A percentile compares a stretch with the other conserved stretches of the same genome.
phyloP scores from a whole-genome alignment of 1,140 invertebrate genomes.

The Drosophila sulfurigaster region DNA sequence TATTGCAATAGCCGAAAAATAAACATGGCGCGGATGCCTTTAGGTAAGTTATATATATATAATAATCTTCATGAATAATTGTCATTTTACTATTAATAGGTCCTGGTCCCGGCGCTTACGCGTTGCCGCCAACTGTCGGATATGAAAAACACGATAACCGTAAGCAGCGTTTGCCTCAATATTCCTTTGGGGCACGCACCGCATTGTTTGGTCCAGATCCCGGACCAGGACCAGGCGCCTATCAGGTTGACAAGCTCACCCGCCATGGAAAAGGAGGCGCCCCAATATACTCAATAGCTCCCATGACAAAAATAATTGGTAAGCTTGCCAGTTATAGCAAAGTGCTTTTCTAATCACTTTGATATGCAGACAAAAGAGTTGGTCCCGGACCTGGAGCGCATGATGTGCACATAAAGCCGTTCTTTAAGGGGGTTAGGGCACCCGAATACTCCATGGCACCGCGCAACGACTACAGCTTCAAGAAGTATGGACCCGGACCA shows the following conservation, averaged over 20 bases:
- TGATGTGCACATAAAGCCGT: conserved; percentile 85
- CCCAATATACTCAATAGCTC: conserved; percentile 78
- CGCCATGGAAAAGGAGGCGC: conserved; percentile 63
- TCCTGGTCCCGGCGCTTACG: conserved; percentile 88
- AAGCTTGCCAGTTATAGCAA: neutral
- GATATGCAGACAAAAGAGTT: conserved; percentile 58
- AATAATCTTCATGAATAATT: no score
- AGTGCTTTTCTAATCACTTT: neutral
- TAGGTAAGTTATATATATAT: conserved; percentile 49
- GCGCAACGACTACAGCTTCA: conserved; percentile 83
- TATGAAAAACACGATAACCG: conserved; percentile 87
- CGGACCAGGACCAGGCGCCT: conserved; percentile 75
- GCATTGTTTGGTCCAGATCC: conserved; percentile 9
- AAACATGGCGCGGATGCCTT: conserved; percentile 57
- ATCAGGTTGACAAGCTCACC: conserved; percentile 69
- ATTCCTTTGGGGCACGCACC: conserved; percentile 86
- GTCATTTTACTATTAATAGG: conserved; percentile 72
- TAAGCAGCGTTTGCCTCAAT: conserved; percentile 87
- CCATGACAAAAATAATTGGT: conserved; percentile 56
- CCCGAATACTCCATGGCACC: conserved; percentile 87
- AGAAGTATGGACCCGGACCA: conserved; percentile 86
- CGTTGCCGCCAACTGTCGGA: conserved; percentile 87
- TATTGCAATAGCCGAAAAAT: conserved; percentile 60
- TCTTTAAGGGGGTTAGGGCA: conserved; percentile 85
- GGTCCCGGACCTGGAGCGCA: conserved; percentile 87